phyloP scores from a whole-genome alignment of 2,113 vertebrate species.

The Zootoca vivipara region DNA sequence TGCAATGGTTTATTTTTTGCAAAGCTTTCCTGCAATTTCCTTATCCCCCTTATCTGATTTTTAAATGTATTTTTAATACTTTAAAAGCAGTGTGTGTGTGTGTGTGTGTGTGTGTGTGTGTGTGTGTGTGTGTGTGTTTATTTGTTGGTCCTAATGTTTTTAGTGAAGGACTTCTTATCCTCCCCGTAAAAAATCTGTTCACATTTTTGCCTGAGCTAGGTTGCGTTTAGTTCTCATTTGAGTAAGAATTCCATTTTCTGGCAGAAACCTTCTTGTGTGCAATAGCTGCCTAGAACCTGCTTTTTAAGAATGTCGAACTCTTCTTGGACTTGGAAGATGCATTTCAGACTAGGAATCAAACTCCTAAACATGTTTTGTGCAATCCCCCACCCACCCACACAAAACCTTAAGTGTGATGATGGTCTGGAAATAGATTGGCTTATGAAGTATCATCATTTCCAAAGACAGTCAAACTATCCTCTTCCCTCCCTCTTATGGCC shows the following conservation, averaged over 20 bases:
- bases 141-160: background rate
- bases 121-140: background rate
- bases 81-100: background rate
- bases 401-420: background rate
- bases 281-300: background rate
- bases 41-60: background rate
- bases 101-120: background rate
- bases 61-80: no score
- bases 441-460: background rate
- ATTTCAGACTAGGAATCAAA: background rate
- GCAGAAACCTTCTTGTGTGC: background rate
- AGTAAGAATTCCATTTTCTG: background rate
- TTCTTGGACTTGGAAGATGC: background rate
- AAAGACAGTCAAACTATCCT: background rate
- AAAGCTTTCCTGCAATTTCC: background rate
- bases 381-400: background rate
- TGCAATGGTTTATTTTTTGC: background rate
- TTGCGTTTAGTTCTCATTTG: background rate
- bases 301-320: background rate
- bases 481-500: background rate
- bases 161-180: background rate
- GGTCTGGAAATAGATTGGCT: background rate
- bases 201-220: background rate
- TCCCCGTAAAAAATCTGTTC: background rate
- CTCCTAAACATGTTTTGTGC: background rate